Base-by-base conservation (phyloP, 2,888 invertebrate species). In the Calephelis perditalis region DNA sequence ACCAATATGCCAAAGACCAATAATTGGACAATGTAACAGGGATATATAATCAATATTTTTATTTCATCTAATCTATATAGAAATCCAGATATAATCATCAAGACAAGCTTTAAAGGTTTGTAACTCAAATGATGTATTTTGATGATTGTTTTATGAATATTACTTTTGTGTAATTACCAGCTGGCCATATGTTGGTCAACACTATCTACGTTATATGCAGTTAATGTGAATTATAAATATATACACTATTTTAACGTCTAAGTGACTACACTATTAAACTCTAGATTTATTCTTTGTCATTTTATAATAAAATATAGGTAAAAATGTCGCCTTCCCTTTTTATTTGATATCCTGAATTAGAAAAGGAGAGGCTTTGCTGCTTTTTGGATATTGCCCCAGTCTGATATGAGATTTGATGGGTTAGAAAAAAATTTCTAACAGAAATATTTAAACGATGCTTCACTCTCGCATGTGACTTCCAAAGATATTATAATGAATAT, bases 231-330 rank as follows among this genome's bases (percentile, higher is more conserved):
- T 80, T 82, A 84, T 82, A 80, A 82, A 80, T 81, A 82, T 78
- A 78, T 81, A 84, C 79, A 84, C 81, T 81, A 82, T 81, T 82
- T 79, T 84, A 84, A 79, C 76, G 82, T 79, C 80, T 85, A 86
- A 86, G 86, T 85, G 84, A 87, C 85, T 85, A 85, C 84, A 83
- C 86, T 89, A 89, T 84, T 89, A 89, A 92, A 91, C 91, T 92
- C 92, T 93, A 93, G 92, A 92, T 92, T 92, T 93, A 92, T 92
- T 92, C 92, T 93, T 93, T 93, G 93, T 93, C 92, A 92, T 92
- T 93, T 93, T 93, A 92, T 92, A 93, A 92, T 93, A 93, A 93
- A 93, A 92, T 85, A 87, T 88, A 88, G 86, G 85, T 88, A 84
- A 85, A 86, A 86, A 83, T 78, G 70, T 74, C 67, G 12, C 47